Percentiles rank a stretch among this genome's conserved stretches.
Evolutionary conservation across 2,113 vertebrate genomes (phyloP).

Genomic region (Entomyzon cyanotis): DNA sequence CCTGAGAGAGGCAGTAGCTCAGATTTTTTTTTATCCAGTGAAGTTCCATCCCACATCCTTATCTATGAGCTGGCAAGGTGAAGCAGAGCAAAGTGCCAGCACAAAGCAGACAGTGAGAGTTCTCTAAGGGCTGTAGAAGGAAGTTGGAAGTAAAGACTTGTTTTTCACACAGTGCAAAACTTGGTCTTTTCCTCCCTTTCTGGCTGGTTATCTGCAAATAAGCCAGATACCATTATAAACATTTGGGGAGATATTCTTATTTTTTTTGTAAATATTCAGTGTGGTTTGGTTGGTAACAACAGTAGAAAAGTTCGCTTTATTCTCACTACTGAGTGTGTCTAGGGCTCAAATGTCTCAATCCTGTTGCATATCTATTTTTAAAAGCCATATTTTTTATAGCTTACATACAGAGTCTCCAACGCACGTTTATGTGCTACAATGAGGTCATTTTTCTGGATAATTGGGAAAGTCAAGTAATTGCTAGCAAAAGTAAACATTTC

Average conservation of each 20-base stretch:
- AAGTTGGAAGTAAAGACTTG: background rate
- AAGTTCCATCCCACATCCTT: background rate
- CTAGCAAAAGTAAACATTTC: conserved; percentile 74
- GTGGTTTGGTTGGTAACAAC: background rate
- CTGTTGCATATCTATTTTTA: conserved; percentile 28
- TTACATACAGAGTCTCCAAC: conserved; percentile 40
- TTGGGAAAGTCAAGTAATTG: conserved; percentile 74
- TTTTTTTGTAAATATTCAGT: background rate
- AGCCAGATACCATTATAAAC: background rate
- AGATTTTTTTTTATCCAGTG: background rate
- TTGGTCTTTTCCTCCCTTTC: background rate
- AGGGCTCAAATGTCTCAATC: background rate
- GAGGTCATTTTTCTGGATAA: conserved; percentile 75
- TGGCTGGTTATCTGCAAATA: background rate
- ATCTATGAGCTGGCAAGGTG: background rate
- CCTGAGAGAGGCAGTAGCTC: background rate
- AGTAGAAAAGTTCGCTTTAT: background rate
- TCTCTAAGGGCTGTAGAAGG: background rate
- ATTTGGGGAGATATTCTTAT: background rate
- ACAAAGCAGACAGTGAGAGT: background rate
- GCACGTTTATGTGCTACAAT: conserved; percentile 43
- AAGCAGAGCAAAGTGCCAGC: background rate
- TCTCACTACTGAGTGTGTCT: background rate
- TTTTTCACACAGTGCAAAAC: background rate
- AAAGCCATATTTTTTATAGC: conserved; percentile 40